Conservation (phyloP, 2,113 vertebrate species). For the Fulica atra region DNA sequence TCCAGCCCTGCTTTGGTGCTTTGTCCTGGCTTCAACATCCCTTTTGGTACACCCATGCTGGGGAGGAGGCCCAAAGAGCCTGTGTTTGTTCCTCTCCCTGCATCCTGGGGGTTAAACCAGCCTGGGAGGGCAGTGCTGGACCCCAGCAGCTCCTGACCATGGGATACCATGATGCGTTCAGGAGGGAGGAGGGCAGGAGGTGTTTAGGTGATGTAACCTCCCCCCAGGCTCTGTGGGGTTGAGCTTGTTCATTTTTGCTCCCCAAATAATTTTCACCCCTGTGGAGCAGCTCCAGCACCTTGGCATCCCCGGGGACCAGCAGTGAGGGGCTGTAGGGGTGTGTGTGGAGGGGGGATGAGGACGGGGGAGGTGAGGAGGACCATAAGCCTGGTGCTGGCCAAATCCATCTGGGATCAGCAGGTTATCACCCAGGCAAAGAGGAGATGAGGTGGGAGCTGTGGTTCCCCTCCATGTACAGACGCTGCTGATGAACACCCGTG, state of each 20-base stretch:
- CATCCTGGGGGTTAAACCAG: fast-evolving
- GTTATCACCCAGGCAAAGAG: fast-evolving
- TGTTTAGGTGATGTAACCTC: fast-evolving
- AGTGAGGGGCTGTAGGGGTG: neutral
- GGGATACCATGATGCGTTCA: too few relatives aligned
- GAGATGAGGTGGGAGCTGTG: neutral
- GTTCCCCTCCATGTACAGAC: neutral
- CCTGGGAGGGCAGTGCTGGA: neutral
- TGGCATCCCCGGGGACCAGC: neutral
- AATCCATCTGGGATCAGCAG: neutral
- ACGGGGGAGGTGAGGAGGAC: neutral
- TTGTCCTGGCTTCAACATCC: neutral
- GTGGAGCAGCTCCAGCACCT: neutral
- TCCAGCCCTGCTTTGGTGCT: neutral
- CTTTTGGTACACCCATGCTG: fast-evolving
- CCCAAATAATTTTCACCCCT: neutral
- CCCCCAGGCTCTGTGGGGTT: neutral
- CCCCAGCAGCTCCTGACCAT: fast-evolving
- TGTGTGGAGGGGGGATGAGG: fast-evolving
- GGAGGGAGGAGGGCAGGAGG: neutral
- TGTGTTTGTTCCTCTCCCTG: fast-evolving
- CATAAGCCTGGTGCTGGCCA: neutral
- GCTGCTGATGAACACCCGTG: fast-evolving
- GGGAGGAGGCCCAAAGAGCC: too few relatives aligned
- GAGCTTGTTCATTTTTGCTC: neutral